phyloP scores from a whole-genome alignment of 2,888 invertebrate genomes.

The Limnephilus rhombicus region DNA sequence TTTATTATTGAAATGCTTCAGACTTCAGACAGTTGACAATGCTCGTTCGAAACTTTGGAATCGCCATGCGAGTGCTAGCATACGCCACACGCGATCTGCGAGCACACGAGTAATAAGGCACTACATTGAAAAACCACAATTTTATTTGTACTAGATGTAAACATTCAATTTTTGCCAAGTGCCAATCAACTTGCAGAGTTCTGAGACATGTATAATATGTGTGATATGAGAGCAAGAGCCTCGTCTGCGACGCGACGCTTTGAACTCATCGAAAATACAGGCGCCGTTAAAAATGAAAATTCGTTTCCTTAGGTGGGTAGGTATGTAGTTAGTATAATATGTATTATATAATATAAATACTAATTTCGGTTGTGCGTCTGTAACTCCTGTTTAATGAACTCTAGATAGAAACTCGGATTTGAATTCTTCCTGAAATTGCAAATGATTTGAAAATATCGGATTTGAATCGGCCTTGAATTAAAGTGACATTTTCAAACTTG shows the following conservation, averaged over 20 bases:
- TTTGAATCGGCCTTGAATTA: too few species aligned
- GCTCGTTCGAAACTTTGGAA: conserved; percentile 6
- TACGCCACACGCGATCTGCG: background rate
- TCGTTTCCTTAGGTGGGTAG: background rate
- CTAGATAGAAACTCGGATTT: too few species aligned
- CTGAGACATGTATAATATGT: background rate
- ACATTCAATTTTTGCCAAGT: background rate
- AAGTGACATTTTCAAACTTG: background rate
- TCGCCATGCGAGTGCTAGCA: background rate
- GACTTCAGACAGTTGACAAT: conserved; percentile 21
- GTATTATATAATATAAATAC: background rate
- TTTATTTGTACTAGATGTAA: background rate
- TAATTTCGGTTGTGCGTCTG: background rate
- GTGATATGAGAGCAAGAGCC: conserved; percentile 35
- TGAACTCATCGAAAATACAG: conserved; percentile 24
- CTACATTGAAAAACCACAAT: background rate
- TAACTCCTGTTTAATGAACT: too few species aligned
- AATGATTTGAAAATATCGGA: too few species aligned
- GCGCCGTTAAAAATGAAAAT: background rate
- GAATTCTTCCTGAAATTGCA: too few species aligned
- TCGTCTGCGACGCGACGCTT: conserved; percentile 14
- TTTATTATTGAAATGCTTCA: conserved; percentile 28
- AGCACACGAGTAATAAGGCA: background rate
- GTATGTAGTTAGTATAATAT: too few species aligned
- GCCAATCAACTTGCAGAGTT: background rate